Percentiles rank a stretch among this genome's conserved stretches.
Evolutionary conservation across 2,113 vertebrate species (phyloP).

Genomic region (Oncorhynchus masou): DNA sequence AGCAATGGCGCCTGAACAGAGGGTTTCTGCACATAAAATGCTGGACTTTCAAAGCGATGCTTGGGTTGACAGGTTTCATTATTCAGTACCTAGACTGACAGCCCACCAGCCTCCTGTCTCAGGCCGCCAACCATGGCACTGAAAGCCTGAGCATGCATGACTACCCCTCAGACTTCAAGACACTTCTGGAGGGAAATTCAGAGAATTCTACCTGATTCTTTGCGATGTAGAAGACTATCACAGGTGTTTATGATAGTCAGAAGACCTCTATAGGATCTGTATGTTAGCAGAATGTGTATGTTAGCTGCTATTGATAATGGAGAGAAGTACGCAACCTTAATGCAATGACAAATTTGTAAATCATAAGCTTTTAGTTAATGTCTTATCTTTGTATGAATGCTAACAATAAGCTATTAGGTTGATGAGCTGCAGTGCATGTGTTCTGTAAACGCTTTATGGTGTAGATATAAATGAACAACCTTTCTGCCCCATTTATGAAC

Average conservation of each 20-base stretch:
- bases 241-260: not conserved
- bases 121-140: not conserved
- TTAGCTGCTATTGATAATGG: no score
- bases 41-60: not conserved
- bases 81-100: conserved; percentile 5
- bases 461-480: not conserved
- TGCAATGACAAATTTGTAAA: not conserved
- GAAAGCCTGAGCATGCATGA: not conserved
- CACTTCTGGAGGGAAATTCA: not conserved
- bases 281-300: not conserved
- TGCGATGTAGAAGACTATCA: not conserved
- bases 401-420: not conserved
- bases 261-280: not conserved
- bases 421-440: no score
- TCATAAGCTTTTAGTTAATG: not conserved
- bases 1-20: not conserved
- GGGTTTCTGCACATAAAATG: not conserved
- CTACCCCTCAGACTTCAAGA: not conserved
- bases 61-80: conserved; percentile 16
- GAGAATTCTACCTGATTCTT: not conserved
- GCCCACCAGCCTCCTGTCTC: not conserved
- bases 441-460: not conserved
- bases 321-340: not conserved
- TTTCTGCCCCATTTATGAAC: not conserved
- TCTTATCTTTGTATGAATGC: not conserved